A percentile compares a stretch with the other conserved stretches of the same genome.
Conservation (phyloP, 2,797 vertebrate species). For the Cirrhinus mrigala region DNA sequence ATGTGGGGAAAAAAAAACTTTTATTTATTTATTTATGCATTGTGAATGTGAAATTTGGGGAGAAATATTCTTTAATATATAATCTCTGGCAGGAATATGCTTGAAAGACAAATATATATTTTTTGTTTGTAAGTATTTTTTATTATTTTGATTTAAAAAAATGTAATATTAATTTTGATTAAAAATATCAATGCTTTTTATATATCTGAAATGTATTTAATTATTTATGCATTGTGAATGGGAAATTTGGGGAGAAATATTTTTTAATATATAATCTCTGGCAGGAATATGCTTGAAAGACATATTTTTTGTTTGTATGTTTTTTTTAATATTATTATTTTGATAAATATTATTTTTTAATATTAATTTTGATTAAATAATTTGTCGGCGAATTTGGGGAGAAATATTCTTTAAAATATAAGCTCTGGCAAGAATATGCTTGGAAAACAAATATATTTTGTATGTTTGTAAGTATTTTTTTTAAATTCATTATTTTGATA, state of each 20-base stretch:
- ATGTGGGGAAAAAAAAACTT: no score
- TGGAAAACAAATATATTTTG: neutral
- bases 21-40: no score
- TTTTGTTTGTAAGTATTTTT: neutral
- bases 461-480: neutral
- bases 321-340: no score
- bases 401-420: neutral
- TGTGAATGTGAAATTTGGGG: no score
- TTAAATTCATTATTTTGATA: no score
- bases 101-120: neutral
- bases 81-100: neutral
- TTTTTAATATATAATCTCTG: neutral
- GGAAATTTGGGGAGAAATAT: neutral
- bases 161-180: no score
- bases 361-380: no score
- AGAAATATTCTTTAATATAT: neutral
- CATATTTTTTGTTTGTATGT: neutral
- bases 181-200: no score
- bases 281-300: neutral
- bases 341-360: no score
- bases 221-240: neutral
- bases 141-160: no score
- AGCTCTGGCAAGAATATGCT: neutral
- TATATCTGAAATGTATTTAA: no score
- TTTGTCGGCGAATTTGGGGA: no score